Percentiles rank a stretch among this genome's conserved stretches.
Evolutionary conservation across 2,888 invertebrate genomes (phyloP).

Genomic region (Idaea straminata): DNA sequence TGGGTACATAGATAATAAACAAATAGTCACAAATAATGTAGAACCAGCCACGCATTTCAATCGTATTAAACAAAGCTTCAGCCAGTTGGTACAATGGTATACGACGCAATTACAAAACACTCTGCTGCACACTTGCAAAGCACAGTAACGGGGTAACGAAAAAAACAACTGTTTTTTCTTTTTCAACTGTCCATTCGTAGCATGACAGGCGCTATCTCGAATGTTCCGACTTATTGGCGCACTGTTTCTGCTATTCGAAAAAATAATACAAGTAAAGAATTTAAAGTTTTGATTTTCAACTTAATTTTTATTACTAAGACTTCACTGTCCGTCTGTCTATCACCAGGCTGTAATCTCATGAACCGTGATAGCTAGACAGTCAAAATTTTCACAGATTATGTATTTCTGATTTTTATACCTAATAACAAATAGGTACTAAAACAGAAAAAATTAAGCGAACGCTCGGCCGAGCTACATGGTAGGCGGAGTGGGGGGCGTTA

Average conservation of each 20-base stretch:
- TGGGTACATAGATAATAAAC: too few relatives aligned
- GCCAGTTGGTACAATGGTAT: not conserved
- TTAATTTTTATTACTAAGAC: too few relatives aligned
- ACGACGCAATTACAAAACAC: not conserved
- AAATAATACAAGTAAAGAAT: not conserved
- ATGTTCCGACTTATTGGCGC: slow-evolving; percentile 37
- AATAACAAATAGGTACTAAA: too few relatives aligned
- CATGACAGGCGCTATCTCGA: slow-evolving; percentile 45
- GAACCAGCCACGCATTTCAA: not conserved
- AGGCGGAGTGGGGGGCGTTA: too few relatives aligned
- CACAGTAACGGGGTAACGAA: not conserved
- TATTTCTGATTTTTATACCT: too few relatives aligned
- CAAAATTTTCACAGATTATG: too few relatives aligned
- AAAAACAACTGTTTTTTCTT: not conserved
- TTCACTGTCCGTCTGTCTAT: too few relatives aligned
- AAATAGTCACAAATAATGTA: not conserved
- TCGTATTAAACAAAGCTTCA: not conserved
- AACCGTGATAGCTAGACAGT: too few relatives aligned
- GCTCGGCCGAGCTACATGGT: too few relatives aligned
- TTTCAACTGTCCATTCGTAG: slow-evolving; percentile 30
- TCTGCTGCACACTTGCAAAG: not conserved
- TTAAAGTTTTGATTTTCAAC: not conserved
- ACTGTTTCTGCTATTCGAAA: not conserved
- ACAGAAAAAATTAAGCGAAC: too few relatives aligned
- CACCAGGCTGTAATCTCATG: too few relatives aligned